These are phyloP conservation scores for Lycaon pictus DNA, from an alignment of 2,113 vertebrate genomes.

Conservation along the genomic window DNA sequence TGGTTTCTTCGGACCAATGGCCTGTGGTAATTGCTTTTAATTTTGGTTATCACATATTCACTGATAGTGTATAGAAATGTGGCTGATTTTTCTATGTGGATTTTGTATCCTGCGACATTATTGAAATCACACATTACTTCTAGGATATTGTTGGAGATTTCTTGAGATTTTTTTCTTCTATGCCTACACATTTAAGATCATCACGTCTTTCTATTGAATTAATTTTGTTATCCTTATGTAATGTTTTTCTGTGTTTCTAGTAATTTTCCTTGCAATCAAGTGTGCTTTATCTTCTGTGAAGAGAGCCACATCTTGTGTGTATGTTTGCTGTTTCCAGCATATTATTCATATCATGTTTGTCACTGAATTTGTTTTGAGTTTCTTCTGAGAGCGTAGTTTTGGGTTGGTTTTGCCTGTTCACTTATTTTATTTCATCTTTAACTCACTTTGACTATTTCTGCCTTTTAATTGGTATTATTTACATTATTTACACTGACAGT, in stretches of 20 bases:
- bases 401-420: not conserved
- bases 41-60: accelerated
- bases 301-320: accelerated
- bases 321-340: not conserved
- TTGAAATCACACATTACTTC: not conserved
- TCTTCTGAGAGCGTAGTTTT: not conserved
- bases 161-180: too few relatives aligned
- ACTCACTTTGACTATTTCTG: not conserved
- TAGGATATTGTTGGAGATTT: not conserved
- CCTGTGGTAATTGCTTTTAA: too few relatives aligned
- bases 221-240: not conserved
- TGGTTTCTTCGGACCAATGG: not conserved
- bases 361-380: not conserved
- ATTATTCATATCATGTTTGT: not conserved
- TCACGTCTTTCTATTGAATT: not conserved
- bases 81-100: not conserved
- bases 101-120: not conserved
- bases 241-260: not conserved
- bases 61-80: not conserved
- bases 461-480: not conserved
- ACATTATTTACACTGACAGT: not conserved
- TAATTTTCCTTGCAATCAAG: not conserved
- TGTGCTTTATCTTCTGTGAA: not conserved
- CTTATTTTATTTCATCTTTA: not conserved
- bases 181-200: not conserved